Conservation (phyloP, 2,888 invertebrate genomes). For the Marasmarcha lunaedactyla region DNA sequence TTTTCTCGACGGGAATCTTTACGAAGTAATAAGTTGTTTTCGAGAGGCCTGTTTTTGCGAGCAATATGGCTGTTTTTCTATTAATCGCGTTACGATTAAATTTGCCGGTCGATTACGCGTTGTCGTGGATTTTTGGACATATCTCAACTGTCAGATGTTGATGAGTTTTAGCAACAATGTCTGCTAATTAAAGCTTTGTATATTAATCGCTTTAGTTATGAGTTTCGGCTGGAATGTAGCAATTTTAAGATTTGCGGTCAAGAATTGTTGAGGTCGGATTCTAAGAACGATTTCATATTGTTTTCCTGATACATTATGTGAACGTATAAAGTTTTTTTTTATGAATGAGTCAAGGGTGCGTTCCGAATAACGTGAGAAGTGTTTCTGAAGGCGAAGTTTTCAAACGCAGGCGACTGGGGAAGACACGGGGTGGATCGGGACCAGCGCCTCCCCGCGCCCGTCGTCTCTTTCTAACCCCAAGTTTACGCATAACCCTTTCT, state of each 20-base stretch:
- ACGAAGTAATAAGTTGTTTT: slow-evolving; percentile 48
- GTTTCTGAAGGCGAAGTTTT: slow-evolving; percentile 20
- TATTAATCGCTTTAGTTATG: slow-evolving; percentile 59
- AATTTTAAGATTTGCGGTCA: slow-evolving; percentile 57
- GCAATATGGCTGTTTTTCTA: slow-evolving; percentile 39
- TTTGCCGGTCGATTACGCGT: slow-evolving; percentile 33
- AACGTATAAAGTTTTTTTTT: slow-evolving; percentile 10
- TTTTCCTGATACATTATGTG: slow-evolving; percentile 37
- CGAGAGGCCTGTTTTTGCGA: slow-evolving; percentile 45
- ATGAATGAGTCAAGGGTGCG: not conserved
- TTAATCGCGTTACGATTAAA: slow-evolving; percentile 32
- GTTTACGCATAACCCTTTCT: slow-evolving; percentile 22
- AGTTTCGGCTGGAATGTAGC: slow-evolving; percentile 46
- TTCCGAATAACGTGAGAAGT: not conserved
- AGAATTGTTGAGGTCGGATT: slow-evolving; percentile 51
- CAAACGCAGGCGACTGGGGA: slow-evolving; percentile 53
- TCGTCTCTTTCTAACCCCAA: slow-evolving; percentile 32
- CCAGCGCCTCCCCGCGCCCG: slow-evolving; percentile 47
- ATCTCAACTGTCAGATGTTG: slow-evolving; percentile 45
- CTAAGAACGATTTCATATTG: slow-evolving; percentile 43
- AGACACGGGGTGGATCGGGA: slow-evolving; percentile 57
- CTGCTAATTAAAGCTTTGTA: slow-evolving; percentile 49
- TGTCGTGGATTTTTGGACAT: slow-evolving; percentile 35
- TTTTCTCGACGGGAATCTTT: slow-evolving; percentile 59
- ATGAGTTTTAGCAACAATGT: slow-evolving; percentile 37